Percentiles rank a stretch among this genome's conserved stretches.
phyloP scores from a whole-genome alignment of 1,140 invertebrate genomes.

The Rhagoletis zephyria region DNA sequence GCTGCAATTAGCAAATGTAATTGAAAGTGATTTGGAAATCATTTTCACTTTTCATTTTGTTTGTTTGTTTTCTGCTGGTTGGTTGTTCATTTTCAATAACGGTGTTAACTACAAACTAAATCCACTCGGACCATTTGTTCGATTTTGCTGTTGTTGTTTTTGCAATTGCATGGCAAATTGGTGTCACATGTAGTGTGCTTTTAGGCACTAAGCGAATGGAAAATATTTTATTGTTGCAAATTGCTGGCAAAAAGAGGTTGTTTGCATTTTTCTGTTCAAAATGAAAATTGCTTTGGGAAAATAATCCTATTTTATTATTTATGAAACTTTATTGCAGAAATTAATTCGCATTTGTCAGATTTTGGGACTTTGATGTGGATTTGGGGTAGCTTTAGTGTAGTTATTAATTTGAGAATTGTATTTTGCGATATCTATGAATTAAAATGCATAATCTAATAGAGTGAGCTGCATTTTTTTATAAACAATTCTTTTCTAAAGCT shows the following conservation, averaged over 20 bases:
- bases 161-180: not conserved
- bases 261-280: not conserved
- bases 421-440: too few species aligned
- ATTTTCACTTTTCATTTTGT: slow-evolving; percentile 43
- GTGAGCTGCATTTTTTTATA: too few species aligned
- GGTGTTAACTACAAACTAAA: slow-evolving; percentile 33
- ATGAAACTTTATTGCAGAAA: not conserved
- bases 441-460: too few species aligned
- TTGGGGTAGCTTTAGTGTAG: not conserved
- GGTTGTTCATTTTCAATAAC: slow-evolving; percentile 34
- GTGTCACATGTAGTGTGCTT: slow-evolving; percentile 35
- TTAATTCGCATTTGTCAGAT: not conserved
- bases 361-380: not conserved
- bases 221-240: slow-evolving; percentile 23
- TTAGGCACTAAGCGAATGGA: slow-evolving; percentile 17
- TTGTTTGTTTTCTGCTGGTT: not conserved
- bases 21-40: slow-evolving; percentile 49
- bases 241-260: not conserved
- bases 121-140: not conserved
- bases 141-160: not conserved
- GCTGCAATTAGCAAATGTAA: slow-evolving; percentile 49
- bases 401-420: too few species aligned
- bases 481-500: not conserved
- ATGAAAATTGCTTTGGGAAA: not conserved
- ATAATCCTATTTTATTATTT: too few species aligned